A percentile compares a stretch with the other conserved stretches of the same genome.
phyloP scores from a whole-genome alignment of 2,888 invertebrate species.

The Petrolisthes cinctipes region DNA sequence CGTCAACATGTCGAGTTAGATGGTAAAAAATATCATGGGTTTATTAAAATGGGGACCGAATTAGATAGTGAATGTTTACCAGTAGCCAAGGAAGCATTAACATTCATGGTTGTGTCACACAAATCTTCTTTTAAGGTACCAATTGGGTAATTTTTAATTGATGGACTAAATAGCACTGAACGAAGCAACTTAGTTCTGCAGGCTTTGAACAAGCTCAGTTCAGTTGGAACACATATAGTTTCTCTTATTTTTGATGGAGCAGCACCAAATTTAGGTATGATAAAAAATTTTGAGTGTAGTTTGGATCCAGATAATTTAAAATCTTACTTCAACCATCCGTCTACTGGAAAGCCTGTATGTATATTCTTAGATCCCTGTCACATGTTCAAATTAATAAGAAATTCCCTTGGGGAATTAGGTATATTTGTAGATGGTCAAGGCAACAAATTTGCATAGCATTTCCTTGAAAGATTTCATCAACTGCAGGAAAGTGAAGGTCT shows the following conservation, averaged over 20 bases:
- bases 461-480: not conserved
- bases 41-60: constrained; percentile 12
- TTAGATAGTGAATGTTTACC: constrained; percentile 5
- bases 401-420: not conserved
- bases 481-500: not conserved
- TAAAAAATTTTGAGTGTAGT: not conserved
- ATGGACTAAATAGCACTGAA: not conserved
- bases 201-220: not conserved
- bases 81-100: not conserved
- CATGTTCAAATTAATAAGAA: not conserved
- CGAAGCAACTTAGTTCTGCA: not conserved
- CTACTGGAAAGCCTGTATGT: not conserved
- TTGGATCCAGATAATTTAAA: not conserved
- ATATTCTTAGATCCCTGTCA: not conserved
- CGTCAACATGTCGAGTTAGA: not conserved
- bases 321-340: not conserved
- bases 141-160: not conserved
- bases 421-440: not conserved
- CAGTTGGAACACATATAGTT: not conserved
- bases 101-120: not conserved
- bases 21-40: not conserved
- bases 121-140: not conserved
- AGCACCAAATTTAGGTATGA: not conserved
- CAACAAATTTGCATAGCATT: not conserved
- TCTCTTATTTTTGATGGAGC: not conserved